Conservation (phyloP, 2,797 vertebrate species). For the Eupleurogrammus muticus region DNA sequence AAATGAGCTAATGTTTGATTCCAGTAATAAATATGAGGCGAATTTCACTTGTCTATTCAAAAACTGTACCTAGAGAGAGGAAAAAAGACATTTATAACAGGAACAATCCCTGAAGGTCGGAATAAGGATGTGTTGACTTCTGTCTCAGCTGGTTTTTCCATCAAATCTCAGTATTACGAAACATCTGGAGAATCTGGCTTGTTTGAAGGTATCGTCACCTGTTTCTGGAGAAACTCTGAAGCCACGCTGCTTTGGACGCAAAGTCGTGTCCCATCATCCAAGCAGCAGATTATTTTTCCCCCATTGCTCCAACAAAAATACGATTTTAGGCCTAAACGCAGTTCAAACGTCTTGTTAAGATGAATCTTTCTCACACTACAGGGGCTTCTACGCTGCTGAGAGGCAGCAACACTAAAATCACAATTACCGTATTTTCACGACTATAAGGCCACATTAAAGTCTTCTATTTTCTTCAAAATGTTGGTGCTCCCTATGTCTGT, state of each 20-base stretch:
- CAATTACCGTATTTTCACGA: too few relatives aligned
- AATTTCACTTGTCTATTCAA: background rate
- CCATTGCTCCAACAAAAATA: slow-evolving; percentile 13
- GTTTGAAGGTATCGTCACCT: slow-evolving; percentile 7
- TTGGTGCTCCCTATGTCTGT: too few relatives aligned
- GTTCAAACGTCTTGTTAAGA: slow-evolving; percentile 48
- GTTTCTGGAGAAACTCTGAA: background rate
- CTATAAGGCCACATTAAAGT: too few relatives aligned
- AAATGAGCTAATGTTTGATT: background rate
- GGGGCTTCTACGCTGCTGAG: slow-evolving; percentile 32
- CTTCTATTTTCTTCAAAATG: too few relatives aligned
- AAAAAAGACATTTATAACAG: background rate
- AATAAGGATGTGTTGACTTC: background rate
- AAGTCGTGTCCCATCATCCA: background rate
- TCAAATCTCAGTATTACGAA: background rate
- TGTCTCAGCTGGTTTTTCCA: background rate
- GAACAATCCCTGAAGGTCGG: background rate
- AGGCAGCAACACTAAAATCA: slow-evolving; percentile 35
- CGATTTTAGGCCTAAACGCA: slow-evolving; percentile 2
- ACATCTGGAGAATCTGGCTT: background rate
- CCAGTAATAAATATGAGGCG: background rate
- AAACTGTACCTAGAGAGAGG: background rate
- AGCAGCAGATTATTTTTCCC: slow-evolving; percentile 11
- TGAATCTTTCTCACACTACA: slow-evolving; percentile 38
- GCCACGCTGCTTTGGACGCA: slow-evolving; percentile 8